These are phyloP conservation scores for Danionella cerebrum DNA, from an alignment of 2,113 vertebrate genomes.

Conservation along the genomic window DNA sequence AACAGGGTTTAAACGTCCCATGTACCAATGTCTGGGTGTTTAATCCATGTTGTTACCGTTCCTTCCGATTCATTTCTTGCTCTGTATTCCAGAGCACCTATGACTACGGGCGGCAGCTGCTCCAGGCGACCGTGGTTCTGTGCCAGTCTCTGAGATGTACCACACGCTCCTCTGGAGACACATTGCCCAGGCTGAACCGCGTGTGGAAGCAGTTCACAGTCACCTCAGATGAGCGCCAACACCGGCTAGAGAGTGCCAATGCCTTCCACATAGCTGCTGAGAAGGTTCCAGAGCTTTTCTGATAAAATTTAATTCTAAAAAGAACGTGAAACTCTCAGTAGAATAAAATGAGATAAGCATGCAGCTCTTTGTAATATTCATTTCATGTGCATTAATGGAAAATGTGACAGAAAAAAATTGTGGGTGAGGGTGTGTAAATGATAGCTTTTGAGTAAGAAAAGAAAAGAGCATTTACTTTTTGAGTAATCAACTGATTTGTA, in stretches of 20 bases:
- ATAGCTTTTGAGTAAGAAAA: background rate
- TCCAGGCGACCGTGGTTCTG: constrained; percentile 93
- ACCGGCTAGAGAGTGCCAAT: constrained; percentile 81
- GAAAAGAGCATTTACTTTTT: no score
- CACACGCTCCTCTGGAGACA: constrained; percentile 91
- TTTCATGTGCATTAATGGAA: background rate
- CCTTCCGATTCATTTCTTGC: background rate
- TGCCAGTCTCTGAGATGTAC: constrained; percentile 94
- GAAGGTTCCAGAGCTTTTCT: no score
- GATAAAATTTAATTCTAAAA: no score
- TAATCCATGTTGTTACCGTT: background rate
- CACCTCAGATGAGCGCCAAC: constrained; percentile 85
- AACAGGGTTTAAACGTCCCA: no score
- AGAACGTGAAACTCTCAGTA: no score
- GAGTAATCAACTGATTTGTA: no score
- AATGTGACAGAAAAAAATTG: background rate
- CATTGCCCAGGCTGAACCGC: constrained; percentile 87
- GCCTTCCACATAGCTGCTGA: constrained; percentile 84
- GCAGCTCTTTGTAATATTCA: no score
- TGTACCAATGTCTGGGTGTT: background rate
- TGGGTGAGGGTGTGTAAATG: background rate
- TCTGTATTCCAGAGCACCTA: constrained; percentile 82
- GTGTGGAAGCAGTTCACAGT: constrained; percentile 96
- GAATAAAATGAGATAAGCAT: no score
- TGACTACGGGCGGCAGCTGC: constrained; percentile 90